Evolutionary conservation across 2,797 vertebrate genomes (phyloP).

Genomic region (Myotis findleyi): DNA sequence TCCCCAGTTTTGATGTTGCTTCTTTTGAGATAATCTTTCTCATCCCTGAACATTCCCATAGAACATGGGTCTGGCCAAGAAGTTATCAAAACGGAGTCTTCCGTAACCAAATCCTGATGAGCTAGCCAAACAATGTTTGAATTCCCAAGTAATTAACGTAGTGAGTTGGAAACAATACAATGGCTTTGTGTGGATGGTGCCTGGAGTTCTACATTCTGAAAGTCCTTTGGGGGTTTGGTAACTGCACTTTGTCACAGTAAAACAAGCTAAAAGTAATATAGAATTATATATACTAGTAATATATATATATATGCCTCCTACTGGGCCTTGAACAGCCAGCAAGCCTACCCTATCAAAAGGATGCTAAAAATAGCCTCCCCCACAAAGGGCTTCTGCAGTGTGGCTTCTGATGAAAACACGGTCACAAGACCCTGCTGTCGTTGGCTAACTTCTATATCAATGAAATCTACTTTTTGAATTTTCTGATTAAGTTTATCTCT

Average conservation of each 20-base stretch:
- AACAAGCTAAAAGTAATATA: conserved; percentile 54
- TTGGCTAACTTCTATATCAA: conserved; percentile 3
- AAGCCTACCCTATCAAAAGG: conserved; percentile 63
- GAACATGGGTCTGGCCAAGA: neutral
- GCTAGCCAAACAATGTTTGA: conserved; percentile 66
- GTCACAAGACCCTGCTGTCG: neutral
- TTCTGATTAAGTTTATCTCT: conserved; percentile 51
- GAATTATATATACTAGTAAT: neutral
- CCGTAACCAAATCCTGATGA: conserved; percentile 70
- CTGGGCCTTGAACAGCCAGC: conserved; percentile 54
- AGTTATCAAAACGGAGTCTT: conserved; percentile 49
- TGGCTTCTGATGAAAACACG: conserved; percentile 63
- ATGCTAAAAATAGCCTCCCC: conserved; percentile 65
- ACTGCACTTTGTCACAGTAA: conserved; percentile 52
- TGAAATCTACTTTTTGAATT: conserved; percentile 45
- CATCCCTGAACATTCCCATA: neutral
- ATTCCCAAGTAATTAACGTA: conserved; percentile 78
- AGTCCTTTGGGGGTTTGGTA: conserved; percentile 48
- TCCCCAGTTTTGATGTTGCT: neutral
- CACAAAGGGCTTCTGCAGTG: conserved; percentile 63
- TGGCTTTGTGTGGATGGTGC: conserved; percentile 72
- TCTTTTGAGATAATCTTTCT: conserved; percentile 60
- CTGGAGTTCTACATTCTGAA: conserved; percentile 78
- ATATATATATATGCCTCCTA: neutral
- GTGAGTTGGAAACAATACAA: conserved; percentile 74